Conservation (phyloP, 2,113 vertebrate genomes). For the Anolis sagrei region DNA sequence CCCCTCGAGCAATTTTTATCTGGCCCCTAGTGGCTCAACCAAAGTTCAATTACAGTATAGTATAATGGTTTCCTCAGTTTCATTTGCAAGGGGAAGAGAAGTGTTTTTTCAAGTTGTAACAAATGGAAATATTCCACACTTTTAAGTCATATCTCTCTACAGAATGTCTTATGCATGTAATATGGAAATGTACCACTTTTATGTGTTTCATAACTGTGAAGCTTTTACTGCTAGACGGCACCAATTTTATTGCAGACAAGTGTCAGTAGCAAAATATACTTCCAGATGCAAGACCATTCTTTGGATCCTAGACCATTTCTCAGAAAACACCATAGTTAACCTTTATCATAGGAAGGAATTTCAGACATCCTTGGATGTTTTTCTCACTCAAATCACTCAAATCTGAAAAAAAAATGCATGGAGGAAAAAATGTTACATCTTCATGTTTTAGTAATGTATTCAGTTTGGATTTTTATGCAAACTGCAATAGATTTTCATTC, state of each 20-base stretch:
- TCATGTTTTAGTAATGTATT: too few relatives aligned
- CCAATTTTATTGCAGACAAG: background rate
- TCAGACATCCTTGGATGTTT: background rate
- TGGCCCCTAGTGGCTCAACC: background rate
- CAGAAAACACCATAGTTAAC: background rate
- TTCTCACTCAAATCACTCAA: background rate
- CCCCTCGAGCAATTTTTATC: background rate
- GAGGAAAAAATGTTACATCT: background rate
- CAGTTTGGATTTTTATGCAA: too few relatives aligned
- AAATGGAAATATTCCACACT: background rate
- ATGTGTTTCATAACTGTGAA: constrained; percentile 5
- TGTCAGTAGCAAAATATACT: background rate
- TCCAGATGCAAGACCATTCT: background rate
- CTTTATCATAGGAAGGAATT: background rate
- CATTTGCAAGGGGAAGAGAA: background rate
- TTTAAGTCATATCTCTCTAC: background rate
- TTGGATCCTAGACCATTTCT: background rate
- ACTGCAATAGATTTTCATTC: too few relatives aligned
- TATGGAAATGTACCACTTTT: background rate
- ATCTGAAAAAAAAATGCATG: background rate
- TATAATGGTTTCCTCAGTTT: background rate
- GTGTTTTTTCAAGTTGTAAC: background rate
- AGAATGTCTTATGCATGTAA: background rate
- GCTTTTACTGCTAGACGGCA: background rate
- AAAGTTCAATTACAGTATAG: constrained; percentile 1